phyloP scores from a whole-genome alignment of 2,113 vertebrate genomes.

The Panthera uncia region DNA sequence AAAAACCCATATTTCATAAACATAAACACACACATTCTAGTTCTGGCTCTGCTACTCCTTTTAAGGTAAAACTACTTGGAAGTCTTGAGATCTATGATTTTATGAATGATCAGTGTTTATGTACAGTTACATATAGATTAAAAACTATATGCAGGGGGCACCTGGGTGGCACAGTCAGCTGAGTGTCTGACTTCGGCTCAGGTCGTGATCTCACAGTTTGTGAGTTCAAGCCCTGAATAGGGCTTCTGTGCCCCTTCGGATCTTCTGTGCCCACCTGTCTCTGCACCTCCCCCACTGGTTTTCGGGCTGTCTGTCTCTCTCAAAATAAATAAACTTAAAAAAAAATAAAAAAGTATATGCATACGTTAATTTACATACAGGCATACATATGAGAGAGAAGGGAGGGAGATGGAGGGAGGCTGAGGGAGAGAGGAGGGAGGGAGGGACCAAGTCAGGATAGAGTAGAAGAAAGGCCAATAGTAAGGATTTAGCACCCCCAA shows the following conservation, averaged over 20 bases:
- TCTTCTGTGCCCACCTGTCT: too few species aligned
- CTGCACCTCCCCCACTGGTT: too few species aligned
- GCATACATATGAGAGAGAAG: rapidly evolving
- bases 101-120: too few species aligned
- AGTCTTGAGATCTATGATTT: not conserved
- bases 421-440: not conserved
- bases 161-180: too few species aligned
- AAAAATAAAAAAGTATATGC: too few species aligned
- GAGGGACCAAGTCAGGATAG: not conserved
- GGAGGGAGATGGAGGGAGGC: too few species aligned
- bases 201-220: too few species aligned
- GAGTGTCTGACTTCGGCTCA: too few species aligned
- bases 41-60: not conserved
- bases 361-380: rapidly evolving
- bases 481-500: not conserved
- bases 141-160: not conserved
- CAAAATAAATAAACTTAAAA: too few species aligned
- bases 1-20: not conserved
- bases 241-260: too few species aligned
- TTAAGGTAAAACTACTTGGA: not conserved
- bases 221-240: too few species aligned
- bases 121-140: rapidly evolving
- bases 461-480: not conserved
- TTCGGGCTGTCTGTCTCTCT: too few species aligned
- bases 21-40: not conserved